Base-by-base conservation (phyloP, 1,140 invertebrate genomes). In the Ceratosolen solmsi region DNA sequence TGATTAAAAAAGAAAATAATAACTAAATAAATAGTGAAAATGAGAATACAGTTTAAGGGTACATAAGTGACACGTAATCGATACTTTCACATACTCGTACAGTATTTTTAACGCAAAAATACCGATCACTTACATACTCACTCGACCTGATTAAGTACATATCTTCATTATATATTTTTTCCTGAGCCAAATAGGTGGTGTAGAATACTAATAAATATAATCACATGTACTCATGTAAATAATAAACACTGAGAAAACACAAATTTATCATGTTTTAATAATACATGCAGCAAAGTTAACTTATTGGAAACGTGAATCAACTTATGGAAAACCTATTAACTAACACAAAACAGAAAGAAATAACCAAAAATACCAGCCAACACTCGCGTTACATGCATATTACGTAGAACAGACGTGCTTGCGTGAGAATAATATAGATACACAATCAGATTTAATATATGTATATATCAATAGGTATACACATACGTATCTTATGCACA, bases 391-490 rank as follows among this genome's bases (percentile, higher is more conserved):
- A 13, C 33, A 33, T 36, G 4, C 63, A 65, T 20, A 36, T 36
- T 36, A 65, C 13, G n/a, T 36, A 36, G 13, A 65, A 65, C 13
- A 65, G 8, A 13, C 30, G 11, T 65, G 30, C 33, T 36, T 33
- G n/a, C 7, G 5, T 33, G n/a, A 17, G 15, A 17, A 49, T 25
- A 36, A 70, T 33, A 56, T 38, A 27, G 51, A 80, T 49, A 51
- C 36, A 78, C 22, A 22, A 20, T 20, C 51, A 46, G 25, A 82
- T 46, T n/a, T 46, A 27, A 82, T 41, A 13, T 80, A 63, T 33
- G 78, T 54, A 20, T 56, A 38, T 30, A 54, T 54, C 20, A 8
- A 54, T 3, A 22, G 51, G 9, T 54, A 54, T 54, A 54, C 51
- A 22, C 51, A 22, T 54, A 54, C 51, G 20, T 54, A 54, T 54